Base-by-base conservation (phyloP, 2,888 invertebrate genomes). In the Cheilosia variabilis region DNA sequence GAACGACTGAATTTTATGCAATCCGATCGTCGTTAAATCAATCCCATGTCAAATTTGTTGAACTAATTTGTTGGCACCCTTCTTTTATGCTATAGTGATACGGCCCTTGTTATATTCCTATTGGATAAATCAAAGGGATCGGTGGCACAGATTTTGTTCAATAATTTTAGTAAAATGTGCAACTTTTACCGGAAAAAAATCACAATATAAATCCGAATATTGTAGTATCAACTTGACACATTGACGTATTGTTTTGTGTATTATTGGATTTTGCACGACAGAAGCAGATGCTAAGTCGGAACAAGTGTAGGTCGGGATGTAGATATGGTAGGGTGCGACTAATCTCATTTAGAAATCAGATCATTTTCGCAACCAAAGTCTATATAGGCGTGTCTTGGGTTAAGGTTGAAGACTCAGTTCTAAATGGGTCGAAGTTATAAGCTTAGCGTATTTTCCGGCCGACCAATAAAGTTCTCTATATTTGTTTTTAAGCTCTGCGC, bases 1-100 rank as follows among this genome's bases (percentile, higher is more conserved):
- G 63, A 71, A 69, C 75, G n/a, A 80, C 34, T 45, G 5, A 62
- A 75, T 37, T 81, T 73, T 58, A 82, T 73, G 73, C 82, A 82
- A 87, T 87, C 73, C 58, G 87, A 78, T 78, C 69, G 69, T 87
- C 87, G 78, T 87, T 82, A 87, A 69, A 24, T 87, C 87, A 73
- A 69, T 87, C 87, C 77, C 87, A 78, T 87, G 82, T 82, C 82
- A 73, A 87, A 87, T 87, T 45, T 52, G 69, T 62, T 76, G 76
- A 77, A 86, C 76, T 81, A 86, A 86, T 86, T 84, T 43, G 57
- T 4, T 76, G 31, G 37, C 57, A 77, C 81, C 80, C 80, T 71
- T 69, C 62, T 27, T 22, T 27, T 31, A 10, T 34, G 24, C 43
- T 43, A 9, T 9, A 19, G 17, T 17, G 6, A 37, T 9, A 50